phyloP scores from a whole-genome alignment of 2,888 invertebrate species.

The Apotomis capreana region DNA sequence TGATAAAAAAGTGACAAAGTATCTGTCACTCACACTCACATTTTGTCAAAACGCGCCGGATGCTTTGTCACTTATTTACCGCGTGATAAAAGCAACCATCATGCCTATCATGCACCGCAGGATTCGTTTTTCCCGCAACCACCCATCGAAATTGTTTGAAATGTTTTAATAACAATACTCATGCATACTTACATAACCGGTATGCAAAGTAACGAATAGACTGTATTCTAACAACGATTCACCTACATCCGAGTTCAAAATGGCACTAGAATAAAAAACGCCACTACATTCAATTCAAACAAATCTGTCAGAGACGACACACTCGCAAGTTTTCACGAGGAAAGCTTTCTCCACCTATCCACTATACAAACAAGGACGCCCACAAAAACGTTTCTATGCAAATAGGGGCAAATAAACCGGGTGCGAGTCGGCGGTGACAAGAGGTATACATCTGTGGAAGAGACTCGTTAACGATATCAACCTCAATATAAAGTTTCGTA shows the following conservation, averaged over 20 bases:
- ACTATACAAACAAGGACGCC: conserved; percentile 80
- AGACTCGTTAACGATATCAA: neutral
- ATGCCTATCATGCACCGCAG: too few relatives aligned
- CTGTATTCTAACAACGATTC: conserved; percentile 19
- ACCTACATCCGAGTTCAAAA: conserved; percentile 37
- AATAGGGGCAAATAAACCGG: conserved; percentile 81
- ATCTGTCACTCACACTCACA: too few relatives aligned
- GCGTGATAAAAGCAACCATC: too few relatives aligned
- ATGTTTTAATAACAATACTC: too few relatives aligned
- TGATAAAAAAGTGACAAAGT: too few relatives aligned
- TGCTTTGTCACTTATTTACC: too few relatives aligned
- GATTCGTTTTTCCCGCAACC: too few relatives aligned
- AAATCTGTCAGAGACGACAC: conserved; percentile 68
- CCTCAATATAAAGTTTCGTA: neutral
- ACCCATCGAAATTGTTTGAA: too few relatives aligned
- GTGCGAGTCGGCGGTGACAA: conserved; percentile 63
- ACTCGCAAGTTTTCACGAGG: conserved; percentile 62
- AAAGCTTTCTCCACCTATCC: conserved; percentile 78
- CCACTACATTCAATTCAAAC: conserved; percentile 67
- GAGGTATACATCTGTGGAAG: conserved; percentile 53
- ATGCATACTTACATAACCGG: neutral
- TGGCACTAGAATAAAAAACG: conserved; percentile 49
- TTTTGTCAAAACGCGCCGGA: too few relatives aligned
- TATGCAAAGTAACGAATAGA: neutral
- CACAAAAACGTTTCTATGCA: conserved; percentile 83